Evolutionary conservation across 2,113 vertebrate species (phyloP).

Genomic region (Steatornis caripensis): DNA sequence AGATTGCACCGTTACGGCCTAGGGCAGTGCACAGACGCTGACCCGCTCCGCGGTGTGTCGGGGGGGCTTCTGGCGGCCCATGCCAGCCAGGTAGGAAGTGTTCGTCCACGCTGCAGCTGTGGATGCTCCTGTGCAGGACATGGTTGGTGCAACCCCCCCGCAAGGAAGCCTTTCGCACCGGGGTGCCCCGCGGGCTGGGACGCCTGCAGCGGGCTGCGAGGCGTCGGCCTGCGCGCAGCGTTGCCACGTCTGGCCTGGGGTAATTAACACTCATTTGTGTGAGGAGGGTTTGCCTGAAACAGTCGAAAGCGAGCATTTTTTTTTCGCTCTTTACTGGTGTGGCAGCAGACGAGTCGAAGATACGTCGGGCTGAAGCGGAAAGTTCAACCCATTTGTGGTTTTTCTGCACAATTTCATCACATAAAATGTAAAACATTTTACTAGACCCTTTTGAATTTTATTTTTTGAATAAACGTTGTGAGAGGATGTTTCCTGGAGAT

Average conservation of each 20-base stretch:
- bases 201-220: rapidly evolving
- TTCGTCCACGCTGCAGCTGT: neutral
- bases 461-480: rapidly evolving
- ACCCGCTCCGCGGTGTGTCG: rapidly evolving
- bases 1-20: too few species aligned
- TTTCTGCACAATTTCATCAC: neutral
- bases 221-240: neutral
- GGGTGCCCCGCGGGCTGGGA: neutral
- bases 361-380: neutral
- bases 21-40: rapidly evolving
- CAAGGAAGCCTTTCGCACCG: neutral
- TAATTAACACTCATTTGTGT: too few species aligned
- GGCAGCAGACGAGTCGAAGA: rapidly evolving
- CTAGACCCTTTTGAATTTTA: neutral
- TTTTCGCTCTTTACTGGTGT: rapidly evolving
- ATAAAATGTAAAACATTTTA: neutral
- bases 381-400: neutral
- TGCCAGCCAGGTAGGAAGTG: rapidly evolving
- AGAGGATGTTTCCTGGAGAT: neutral
- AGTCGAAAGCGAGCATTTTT: rapidly evolving
- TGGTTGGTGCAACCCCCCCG: neutral
- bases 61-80: neutral
- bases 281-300: neutral
- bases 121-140: neutral
- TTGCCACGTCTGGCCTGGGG: neutral